Evolutionary conservation across 2,888 invertebrate genomes (phyloP).

Genomic region (Prosapia bicincta): DNA sequence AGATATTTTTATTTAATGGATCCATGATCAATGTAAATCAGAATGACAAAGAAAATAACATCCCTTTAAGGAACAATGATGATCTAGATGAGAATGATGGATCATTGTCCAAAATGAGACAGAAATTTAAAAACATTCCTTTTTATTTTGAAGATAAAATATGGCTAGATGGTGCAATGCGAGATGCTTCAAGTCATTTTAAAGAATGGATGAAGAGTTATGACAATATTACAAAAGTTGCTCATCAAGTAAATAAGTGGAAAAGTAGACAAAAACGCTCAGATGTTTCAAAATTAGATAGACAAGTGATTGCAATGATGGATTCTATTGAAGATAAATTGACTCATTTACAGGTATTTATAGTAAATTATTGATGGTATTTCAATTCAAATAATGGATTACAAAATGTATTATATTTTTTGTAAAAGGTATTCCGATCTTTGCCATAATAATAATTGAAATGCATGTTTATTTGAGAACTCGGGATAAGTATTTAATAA

Average conservation of each 20-base stretch:
- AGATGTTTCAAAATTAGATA: slow-evolving; percentile 37
- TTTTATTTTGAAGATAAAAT: neutral
- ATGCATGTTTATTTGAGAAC: too few relatives aligned
- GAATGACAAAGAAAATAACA: neutral
- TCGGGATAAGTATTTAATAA: too few relatives aligned
- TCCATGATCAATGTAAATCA: too few relatives aligned
- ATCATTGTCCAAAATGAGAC: neutral
- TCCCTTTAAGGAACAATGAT: too few relatives aligned
- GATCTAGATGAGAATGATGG: neutral
- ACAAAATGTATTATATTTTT: too few relatives aligned
- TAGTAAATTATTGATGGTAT: too few relatives aligned
- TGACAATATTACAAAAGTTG: neutral
- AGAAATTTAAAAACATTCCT: neutral
- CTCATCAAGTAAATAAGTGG: neutral
- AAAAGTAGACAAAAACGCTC: slow-evolving; percentile 22
- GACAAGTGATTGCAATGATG: slow-evolving; percentile 58
- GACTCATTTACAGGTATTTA: slow-evolving; percentile 54
- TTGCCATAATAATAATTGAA: too few relatives aligned
- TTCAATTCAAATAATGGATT: too few relatives aligned
- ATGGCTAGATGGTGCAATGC: neutral
- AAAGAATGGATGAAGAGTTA: neutral
- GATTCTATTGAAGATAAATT: slow-evolving; percentile 59
- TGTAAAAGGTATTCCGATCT: too few relatives aligned
- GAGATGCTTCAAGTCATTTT: neutral
- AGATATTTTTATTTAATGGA: neutral